These are phyloP conservation scores for Aratinga solstitialis DNA, from an alignment of 2,797 vertebrate genomes.

Conservation along the genomic window DNA sequence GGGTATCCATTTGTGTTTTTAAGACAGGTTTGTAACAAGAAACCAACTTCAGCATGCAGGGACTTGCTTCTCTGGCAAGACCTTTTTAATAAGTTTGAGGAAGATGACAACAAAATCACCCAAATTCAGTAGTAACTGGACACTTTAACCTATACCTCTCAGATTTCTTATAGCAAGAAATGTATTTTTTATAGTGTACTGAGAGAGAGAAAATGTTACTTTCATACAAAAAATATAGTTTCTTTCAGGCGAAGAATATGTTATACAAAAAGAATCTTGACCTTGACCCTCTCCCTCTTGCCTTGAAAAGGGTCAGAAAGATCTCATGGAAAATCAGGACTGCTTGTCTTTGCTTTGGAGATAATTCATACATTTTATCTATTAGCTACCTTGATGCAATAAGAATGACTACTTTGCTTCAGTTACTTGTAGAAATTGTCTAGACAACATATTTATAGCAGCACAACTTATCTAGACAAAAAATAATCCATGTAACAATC, in stretches of 20 bases:
- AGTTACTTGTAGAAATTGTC: not conserved
- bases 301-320: conserved; percentile 6
- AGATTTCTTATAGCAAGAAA: not conserved
- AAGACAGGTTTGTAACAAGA: not conserved
- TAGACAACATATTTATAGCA: not conserved
- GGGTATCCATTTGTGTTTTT: not conserved
- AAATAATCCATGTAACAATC: not conserved
- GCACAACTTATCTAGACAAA: conserved; percentile 10
- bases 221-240: not conserved
- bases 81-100: not conserved
- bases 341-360: conserved; percentile 17
- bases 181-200: not conserved
- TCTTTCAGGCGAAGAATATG: not conserved
- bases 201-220: not conserved
- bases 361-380: not conserved
- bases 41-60: not conserved
- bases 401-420: not conserved
- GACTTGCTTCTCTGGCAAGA: not conserved
- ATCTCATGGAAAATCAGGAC: conserved; percentile 6
- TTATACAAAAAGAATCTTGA: not conserved
- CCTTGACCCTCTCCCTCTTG: not conserved
- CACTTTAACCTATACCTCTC: not conserved
- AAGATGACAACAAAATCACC: not conserved
- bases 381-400: not conserved
- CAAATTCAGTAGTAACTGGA: not conserved